Conservation (phyloP, 92 coral and sea anemone species). For the Galaxea fascicularis region DNA sequence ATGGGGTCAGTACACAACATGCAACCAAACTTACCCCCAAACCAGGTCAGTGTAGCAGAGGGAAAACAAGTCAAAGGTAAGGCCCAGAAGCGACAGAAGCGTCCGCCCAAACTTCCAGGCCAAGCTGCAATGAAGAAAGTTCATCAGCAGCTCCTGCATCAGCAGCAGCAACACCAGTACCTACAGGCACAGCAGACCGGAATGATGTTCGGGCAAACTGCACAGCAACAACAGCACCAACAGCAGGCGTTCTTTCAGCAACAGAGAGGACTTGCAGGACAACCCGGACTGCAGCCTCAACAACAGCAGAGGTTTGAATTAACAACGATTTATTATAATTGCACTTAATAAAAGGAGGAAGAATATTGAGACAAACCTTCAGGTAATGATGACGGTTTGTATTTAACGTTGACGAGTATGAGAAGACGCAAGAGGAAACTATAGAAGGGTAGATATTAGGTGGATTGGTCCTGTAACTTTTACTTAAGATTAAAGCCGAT, state of each 20-base stretch:
- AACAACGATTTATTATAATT: not conserved
- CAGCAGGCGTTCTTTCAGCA: conserved; percentile 36
- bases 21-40: conserved; percentile 39
- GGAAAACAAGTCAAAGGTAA: conserved; percentile 73
- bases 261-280: conserved; percentile 33
- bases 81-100: conserved; percentile 50
- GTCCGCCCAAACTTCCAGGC: conserved; percentile 46
- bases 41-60: conserved; percentile 61
- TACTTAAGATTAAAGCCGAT: too few species aligned
- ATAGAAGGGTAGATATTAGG: too few species aligned
- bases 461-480: too few species aligned
- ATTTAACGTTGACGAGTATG: too few species aligned
- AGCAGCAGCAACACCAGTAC: conserved; percentile 76
- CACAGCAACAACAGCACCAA: conserved; percentile 26
- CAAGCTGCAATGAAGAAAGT: conserved; percentile 45
- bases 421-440: too few species aligned
- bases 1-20: conserved; percentile 22
- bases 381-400: too few species aligned
- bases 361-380: too few species aligned
- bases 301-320: conserved; percentile 41
- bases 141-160: conserved; percentile 46
- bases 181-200: conserved; percentile 58
- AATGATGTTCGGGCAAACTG: conserved; percentile 63
- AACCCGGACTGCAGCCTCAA: conserved; percentile 39
- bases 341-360: too few species aligned